Evolutionary conservation across 2,888 invertebrate species (phyloP).

Genomic region (Nymphalis polychloros): DNA sequence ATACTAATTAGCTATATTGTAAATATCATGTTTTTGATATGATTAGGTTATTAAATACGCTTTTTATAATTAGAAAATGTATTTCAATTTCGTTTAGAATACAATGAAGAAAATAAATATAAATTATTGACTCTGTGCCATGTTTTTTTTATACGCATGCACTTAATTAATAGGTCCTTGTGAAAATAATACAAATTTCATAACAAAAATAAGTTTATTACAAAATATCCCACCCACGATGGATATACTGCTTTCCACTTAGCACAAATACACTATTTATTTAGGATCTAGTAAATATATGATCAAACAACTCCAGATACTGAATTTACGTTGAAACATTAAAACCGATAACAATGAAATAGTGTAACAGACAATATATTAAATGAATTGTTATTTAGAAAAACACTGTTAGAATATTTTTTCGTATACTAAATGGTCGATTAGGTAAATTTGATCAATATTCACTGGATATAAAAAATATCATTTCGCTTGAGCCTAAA

Average conservation of each 20-base stretch:
- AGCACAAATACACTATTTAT: slow-evolving; percentile 45
- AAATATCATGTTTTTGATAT: slow-evolving; percentile 53
- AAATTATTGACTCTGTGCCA: slow-evolving; percentile 68
- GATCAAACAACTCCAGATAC: neutral
- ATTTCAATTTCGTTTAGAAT: slow-evolving; percentile 60
- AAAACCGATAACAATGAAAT: no score
- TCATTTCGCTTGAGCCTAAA: neutral
- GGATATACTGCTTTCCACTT: slow-evolving; percentile 20
- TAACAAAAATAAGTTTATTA: slow-evolving; percentile 59
- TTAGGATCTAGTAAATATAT: slow-evolving; percentile 38
- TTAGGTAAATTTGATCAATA: slow-evolving; percentile 10
- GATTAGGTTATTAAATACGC: slow-evolving; percentile 63
- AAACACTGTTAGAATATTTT: neutral
- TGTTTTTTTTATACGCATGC: slow-evolving; percentile 25
- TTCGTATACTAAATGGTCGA: neutral
- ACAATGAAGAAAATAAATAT: slow-evolving; percentile 57
- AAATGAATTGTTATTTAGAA: neutral
- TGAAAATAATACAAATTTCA: slow-evolving; percentile 32
- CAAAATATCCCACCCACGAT: slow-evolving; percentile 25
- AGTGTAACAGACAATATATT: no score
- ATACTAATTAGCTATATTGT: slow-evolving; percentile 40
- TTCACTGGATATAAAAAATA: slow-evolving; percentile 31
- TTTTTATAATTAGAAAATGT: slow-evolving; percentile 64
- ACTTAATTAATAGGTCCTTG: neutral
- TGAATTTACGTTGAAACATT: neutral